A percentile compares a stretch with the other conserved stretches of the same genome.
Conservation (phyloP, 1,140 invertebrate genomes). For the Trypoxylus dichotomus region DNA sequence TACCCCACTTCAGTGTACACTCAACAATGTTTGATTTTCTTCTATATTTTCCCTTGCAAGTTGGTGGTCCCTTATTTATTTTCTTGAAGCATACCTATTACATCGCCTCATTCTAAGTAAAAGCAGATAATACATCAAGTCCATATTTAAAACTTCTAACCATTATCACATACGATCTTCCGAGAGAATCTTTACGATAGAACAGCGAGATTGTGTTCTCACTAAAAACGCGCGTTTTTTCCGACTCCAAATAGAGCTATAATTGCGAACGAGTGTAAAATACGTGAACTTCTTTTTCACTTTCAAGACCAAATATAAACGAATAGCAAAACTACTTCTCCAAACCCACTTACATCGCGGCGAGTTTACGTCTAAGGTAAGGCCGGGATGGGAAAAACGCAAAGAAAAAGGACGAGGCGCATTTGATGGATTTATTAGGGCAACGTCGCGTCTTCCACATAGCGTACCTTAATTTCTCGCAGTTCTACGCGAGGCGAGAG, state of each 20-base stretch:
- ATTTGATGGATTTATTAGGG: constrained; percentile 7
- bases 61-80: no score
- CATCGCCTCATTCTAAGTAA: no score
- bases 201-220: not conserved
- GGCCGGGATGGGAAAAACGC: not conserved
- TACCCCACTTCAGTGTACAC: no score
- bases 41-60: no score
- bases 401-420: not conserved
- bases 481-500: not conserved
- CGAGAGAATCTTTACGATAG: not conserved
- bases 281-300: not conserved
- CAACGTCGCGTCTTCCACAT: not conserved
- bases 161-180: not conserved
- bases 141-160: no score
- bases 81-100: no score
- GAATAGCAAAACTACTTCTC: not conserved
- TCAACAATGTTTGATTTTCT: no score
- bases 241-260: not conserved
- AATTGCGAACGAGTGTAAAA: not conserved
- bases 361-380: not conserved
- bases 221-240: not conserved
- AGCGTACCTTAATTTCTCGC: not conserved
- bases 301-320: not conserved
- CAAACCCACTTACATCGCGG: not conserved
- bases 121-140: no score